These are phyloP conservation scores for Rana temporaria DNA, from an alignment of 2,113 vertebrate species.

Conservation along the genomic window DNA sequence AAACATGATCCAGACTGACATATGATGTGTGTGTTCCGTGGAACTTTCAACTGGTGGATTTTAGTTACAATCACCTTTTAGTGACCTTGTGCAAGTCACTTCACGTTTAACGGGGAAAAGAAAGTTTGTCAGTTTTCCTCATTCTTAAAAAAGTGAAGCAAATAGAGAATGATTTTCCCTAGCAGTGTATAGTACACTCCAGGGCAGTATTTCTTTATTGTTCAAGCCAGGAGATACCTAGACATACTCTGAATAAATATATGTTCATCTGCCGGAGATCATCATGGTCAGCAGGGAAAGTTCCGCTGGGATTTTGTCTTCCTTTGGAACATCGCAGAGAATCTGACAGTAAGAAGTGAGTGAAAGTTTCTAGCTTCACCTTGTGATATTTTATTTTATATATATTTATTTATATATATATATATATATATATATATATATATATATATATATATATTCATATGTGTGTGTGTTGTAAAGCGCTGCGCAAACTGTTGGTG, in stretches of 20 bases:
- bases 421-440: neutral
- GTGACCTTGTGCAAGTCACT: conserved; percentile 40
- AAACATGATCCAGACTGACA: conserved; percentile 28
- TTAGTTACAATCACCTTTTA: conserved; percentile 39
- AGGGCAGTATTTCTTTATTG: conserved; percentile 40
- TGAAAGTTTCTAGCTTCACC: neutral
- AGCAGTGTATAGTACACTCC: conserved; percentile 14
- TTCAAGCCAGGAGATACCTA: conserved; percentile 25
- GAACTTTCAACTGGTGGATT: conserved; percentile 29
- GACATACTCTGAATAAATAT: conserved; percentile 41
- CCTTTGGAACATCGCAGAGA: neutral
- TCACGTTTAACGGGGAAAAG: conserved; percentile 7
- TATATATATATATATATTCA: no score
- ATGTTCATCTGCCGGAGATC: conserved; percentile 32
- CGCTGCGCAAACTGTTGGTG: no score
- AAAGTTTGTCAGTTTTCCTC: conserved; percentile 37
- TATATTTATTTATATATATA: conserved; percentile 10
- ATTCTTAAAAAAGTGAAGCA: conserved; percentile 19
- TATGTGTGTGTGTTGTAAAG: no score
- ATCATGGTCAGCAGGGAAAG: conserved; percentile 40
- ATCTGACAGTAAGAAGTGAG: conserved; percentile 28
- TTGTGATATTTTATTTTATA: no score
- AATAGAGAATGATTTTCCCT: conserved; percentile 34
- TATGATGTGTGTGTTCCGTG: conserved; percentile 43
- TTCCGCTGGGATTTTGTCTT: conserved; percentile 44